Conservation (phyloP, 2,113 vertebrate species). For the Synchiropus splendidus region DNA sequence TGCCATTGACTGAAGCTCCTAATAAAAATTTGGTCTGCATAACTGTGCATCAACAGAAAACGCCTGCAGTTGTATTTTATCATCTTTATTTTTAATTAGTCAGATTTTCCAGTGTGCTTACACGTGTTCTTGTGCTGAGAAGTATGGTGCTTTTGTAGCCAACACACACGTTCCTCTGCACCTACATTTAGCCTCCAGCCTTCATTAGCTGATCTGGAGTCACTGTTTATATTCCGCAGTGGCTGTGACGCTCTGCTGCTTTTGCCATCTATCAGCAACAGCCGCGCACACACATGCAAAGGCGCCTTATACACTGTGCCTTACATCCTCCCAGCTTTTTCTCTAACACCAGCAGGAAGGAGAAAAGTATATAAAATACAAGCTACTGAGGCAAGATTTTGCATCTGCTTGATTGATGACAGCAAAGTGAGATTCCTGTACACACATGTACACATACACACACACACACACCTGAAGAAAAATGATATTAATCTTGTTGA, state of each 20-base stretch:
- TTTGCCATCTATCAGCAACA: conserved; percentile 39
- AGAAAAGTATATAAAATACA: conserved; percentile 23
- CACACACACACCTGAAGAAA: conserved; percentile 18
- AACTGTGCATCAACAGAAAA: no score
- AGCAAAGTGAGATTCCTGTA: conserved; percentile 30
- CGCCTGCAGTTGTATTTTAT: no score
- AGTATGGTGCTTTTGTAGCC: conserved; percentile 5
- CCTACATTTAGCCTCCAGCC: conserved; percentile 1
- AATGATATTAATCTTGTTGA: conserved; percentile 30
- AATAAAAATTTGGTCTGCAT: no score
- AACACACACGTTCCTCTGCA: not conserved
- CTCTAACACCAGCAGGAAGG: conserved; percentile 25
- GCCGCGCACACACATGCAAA: conserved; percentile 2
- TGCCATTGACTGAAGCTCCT: no score
- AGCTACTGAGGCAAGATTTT: conserved; percentile 26
- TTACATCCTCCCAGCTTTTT: conserved; percentile 17
- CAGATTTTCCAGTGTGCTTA: not conserved
- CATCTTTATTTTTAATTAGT: no score
- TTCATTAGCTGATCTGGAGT: conserved; percentile 35
- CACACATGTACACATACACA: conserved; percentile 14
- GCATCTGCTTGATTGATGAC: conserved; percentile 25
- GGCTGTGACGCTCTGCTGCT: conserved; percentile 19
- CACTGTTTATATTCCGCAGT: conserved; percentile 42
- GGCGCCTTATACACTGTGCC: conserved; percentile 3
- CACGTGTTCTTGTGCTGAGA: conserved; percentile 10